phyloP scores from a whole-genome alignment of 2,888 invertebrate genomes.

The Adineta ricciae region DNA sequence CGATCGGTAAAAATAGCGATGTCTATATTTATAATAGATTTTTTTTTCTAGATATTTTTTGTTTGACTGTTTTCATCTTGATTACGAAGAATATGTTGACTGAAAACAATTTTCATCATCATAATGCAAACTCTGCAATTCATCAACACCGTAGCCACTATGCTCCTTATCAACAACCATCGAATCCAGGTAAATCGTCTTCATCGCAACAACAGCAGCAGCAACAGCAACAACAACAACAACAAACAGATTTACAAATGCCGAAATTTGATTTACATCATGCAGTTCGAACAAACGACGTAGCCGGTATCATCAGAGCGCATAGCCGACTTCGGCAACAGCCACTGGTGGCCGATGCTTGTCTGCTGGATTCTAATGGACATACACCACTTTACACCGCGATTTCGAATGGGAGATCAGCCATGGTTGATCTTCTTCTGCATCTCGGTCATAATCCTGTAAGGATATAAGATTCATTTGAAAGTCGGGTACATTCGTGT shows the following conservation, averaged over 20 bases:
- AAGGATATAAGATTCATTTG: not conserved
- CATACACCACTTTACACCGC: conserved; percentile 19
- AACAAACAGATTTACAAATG: not conserved
- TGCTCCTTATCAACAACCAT: not conserved
- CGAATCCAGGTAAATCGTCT: not conserved
- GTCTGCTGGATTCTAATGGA: not conserved
- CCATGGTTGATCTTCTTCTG: not conserved
- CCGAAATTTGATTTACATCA: conserved; percentile 12
- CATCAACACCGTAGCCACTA: not conserved
- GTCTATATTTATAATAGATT: not conserved
- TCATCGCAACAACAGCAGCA: not conserved
- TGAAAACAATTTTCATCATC: not conserved
- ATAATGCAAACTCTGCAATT: not conserved
- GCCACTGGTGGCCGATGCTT: not conserved
- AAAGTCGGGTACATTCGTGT: no score
- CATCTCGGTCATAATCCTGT: conserved; percentile 16
- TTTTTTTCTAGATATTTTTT: not conserved
- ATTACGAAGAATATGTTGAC: not conserved
- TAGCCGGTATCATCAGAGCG: not conserved
- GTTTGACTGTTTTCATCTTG: not conserved
- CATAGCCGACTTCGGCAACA: not conserved
- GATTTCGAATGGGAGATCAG: not conserved
- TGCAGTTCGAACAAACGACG: conserved; percentile 8
- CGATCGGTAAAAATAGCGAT: no score
- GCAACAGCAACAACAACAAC: not conserved